Evolutionary conservation across 2,888 invertebrate species (phyloP), one percentile per base, ranked within the genome.

Genomic region (Imbricaverruca yamaguchii): DNA sequence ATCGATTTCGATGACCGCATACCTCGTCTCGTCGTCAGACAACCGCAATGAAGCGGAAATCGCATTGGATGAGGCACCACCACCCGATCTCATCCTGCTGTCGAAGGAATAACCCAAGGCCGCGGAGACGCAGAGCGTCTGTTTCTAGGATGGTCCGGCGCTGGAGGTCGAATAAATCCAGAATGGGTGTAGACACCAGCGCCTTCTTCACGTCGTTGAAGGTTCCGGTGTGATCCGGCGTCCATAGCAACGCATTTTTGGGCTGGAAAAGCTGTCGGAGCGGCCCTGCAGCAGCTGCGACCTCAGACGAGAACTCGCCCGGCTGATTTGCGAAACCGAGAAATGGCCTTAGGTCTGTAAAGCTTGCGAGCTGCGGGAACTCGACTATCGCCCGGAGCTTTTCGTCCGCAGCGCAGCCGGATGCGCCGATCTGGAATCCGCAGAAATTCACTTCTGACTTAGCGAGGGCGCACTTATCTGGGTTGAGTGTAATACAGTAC

Each of bases 21-120:
- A 82, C 21, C 81, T 53, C 8, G 78, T 63, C 77, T 82, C 79
- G 18, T 56, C 81, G 9, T 80, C 80, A 12, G 55, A n/a, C 23
- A 82, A 12, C n/a, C n/a, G n/a, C n/a, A n/a, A n/a, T n/a, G 59
- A 78, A 81, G n/a, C 82, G 74, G 18, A 81, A 82, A 11, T 23
- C 82, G 25, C 81, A 82, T 77, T 82, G 82, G 15, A 81, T 78
- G 9, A 83, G 81, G 13, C 69, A 78, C 83, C 83, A 82, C n/a
- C n/a, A 15, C 0, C 80, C 81, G 4, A 21, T 15, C 15, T 25
- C 23, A 39, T 81, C 81, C 1, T 13, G 23, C 59, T 81, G 81
- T 6, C 53, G 61, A 3, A 81, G 78, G 74, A 55, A 59, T 65
- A 74, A 81, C 18, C 81, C 81, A 2, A 82, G 25, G 2, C 78